Evolutionary conservation across 2,888 invertebrate species (phyloP).

Genomic region (Drosophila putrida): DNA sequence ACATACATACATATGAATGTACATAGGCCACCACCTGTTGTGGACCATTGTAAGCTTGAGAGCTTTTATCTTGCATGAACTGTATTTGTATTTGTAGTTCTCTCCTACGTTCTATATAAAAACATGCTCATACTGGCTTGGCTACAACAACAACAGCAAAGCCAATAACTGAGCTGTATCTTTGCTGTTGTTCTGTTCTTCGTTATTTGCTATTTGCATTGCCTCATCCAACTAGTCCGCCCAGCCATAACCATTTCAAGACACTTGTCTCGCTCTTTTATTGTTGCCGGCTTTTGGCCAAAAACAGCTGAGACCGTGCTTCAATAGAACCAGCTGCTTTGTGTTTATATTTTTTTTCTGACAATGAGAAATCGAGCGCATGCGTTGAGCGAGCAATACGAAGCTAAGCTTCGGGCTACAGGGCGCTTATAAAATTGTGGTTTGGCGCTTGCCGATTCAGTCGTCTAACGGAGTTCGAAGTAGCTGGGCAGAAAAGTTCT

Average conservation of each 20-base stretch:
- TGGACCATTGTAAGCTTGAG: conserved; percentile 7
- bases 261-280: conserved; percentile 46
- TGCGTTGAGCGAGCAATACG: conserved; percentile 57
- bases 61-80: conserved; percentile 21
- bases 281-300: conserved; percentile 74
- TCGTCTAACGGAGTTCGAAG: conserved; percentile 76
- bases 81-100: conserved; percentile 13
- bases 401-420: conserved; percentile 65
- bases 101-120: neutral
- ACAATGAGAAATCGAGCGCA: conserved; percentile 29
- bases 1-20: neutral
- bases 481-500: conserved; percentile 68
- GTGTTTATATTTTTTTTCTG: conserved; percentile 69
- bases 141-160: conserved; percentile 4
- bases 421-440: conserved; percentile 67
- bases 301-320: conserved; percentile 64
- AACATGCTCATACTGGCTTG: neutral
- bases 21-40: conserved; percentile 21
- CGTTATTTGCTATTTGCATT: conserved; percentile 37
- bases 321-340: conserved; percentile 65
- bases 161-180: conserved; percentile 22
- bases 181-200: conserved; percentile 29
- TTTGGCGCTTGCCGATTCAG: conserved; percentile 61
- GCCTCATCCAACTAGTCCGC: conserved; percentile 36
- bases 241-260: conserved; percentile 21